A percentile compares a stretch with the other conserved stretches of the same genome.
phyloP scores from a whole-genome alignment of 1,140 invertebrate genomes.

The Drosophila burlai region DNA sequence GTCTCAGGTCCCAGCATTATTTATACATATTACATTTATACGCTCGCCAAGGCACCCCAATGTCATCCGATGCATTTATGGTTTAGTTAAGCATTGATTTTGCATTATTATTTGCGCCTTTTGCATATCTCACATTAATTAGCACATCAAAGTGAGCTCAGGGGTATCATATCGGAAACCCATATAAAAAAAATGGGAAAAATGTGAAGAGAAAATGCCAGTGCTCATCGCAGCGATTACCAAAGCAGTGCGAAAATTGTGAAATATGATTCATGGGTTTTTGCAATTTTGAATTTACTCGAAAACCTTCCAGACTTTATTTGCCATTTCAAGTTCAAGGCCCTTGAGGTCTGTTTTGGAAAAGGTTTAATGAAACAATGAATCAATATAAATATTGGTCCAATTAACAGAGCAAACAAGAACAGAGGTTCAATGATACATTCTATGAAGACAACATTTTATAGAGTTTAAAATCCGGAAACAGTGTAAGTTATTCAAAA shows the following conservation, averaged over 20 bases:
- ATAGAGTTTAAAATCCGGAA: background rate
- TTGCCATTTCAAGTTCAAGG: slow-evolving; percentile 15
- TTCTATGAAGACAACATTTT: background rate
- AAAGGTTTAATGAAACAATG: background rate
- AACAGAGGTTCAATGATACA: background rate
- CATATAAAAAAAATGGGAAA: slow-evolving; percentile 12
- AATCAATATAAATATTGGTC: slow-evolving; percentile 1
- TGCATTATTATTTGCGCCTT: slow-evolving; percentile 39
- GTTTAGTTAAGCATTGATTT: slow-evolving; percentile 19
- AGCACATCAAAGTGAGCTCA: slow-evolving; percentile 38
- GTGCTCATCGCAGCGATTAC: slow-evolving; percentile 16
- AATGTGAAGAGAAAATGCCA: background rate
- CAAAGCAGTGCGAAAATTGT: slow-evolving; percentile 26
- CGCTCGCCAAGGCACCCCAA: slow-evolving; percentile 45
- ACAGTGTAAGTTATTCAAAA: background rate
- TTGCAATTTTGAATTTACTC: background rate
- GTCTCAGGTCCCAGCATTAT: slow-evolving; percentile 15
- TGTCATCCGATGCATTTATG: slow-evolving; percentile 60
- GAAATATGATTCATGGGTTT: slow-evolving; percentile 11
- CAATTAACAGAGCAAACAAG: slow-evolving; percentile 1
- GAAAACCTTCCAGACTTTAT: background rate
- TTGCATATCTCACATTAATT: slow-evolving; percentile 66
- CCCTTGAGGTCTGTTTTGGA: background rate
- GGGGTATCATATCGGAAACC: slow-evolving; percentile 18
- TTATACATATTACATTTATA: slow-evolving; percentile 5